These are phyloP conservation scores for Hirundo rustica DNA, from an alignment of 2,797 vertebrate species.

Conservation along the genomic window DNA sequence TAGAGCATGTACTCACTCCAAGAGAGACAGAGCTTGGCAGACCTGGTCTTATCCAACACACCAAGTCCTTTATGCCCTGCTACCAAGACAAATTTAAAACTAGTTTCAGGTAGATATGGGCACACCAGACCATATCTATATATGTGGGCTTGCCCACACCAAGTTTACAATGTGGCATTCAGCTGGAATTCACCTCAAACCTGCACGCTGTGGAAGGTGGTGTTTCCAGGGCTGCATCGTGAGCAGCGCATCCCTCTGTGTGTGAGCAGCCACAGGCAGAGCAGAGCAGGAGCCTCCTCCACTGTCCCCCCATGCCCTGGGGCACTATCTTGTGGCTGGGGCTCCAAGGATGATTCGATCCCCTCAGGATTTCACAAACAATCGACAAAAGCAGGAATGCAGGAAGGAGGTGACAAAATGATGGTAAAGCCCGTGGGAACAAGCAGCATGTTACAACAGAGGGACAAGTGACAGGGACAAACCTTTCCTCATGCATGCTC, in stretches of 20 bases:
- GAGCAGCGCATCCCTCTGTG: accelerated
- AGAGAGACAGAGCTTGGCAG: neutral
- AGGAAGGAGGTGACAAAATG: constrained; percentile 25
- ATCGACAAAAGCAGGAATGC: neutral
- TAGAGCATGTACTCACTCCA: neutral
- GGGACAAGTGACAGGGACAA: constrained; percentile 31
- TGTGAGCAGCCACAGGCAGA: neutral
- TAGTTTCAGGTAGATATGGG: neutral
- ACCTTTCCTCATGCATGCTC: neutral
- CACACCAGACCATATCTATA: neutral
- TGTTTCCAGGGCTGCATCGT: accelerated
- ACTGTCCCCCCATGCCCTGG: neutral
- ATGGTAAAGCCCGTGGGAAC: constrained; percentile 10
- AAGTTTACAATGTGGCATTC: neutral
- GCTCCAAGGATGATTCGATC: neutral
- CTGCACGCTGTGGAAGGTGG: accelerated
- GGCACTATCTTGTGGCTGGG: neutral
- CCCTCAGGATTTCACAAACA: neutral
- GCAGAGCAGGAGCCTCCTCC: neutral
- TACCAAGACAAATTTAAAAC: neutral
- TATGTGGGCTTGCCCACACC: neutral
- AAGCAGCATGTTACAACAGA: neutral
- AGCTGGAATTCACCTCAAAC: neutral
- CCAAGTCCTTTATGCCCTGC: neutral
- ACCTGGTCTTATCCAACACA: neutral